phyloP scores from a whole-genome alignment of 2,797 vertebrate species.

The Ispidina picta region DNA sequence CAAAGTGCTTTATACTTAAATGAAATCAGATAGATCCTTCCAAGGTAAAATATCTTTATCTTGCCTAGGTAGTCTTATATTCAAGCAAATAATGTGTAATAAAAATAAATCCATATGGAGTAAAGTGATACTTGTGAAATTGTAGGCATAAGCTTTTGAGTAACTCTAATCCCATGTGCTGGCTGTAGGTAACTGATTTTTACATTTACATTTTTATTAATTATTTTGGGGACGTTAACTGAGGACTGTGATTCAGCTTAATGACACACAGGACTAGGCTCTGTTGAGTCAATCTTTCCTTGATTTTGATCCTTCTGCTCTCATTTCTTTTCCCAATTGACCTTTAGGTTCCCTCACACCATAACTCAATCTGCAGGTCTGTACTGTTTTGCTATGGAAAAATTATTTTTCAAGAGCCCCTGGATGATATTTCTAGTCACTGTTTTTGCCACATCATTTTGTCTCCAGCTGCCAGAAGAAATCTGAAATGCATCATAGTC shows the following conservation, averaged over 20 bases:
- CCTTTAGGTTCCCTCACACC: neutral
- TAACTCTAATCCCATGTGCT: neutral
- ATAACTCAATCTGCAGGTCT: neutral
- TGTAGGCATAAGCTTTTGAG: neutral
- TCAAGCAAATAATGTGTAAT: neutral
- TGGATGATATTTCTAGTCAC: conserved; percentile 44
- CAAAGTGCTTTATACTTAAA: neutral
- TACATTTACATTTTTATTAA: neutral
- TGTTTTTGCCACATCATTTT: conserved; percentile 51
- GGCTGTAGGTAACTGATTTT: neutral
- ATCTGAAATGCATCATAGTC: conserved; percentile 59
- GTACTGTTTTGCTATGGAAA: neutral
- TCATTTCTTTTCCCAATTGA: neutral
- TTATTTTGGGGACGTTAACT: neutral
- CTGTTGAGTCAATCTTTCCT: neutral
- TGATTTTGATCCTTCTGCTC: neutral
- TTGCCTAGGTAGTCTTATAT: neutral
- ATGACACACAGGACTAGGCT: neutral
- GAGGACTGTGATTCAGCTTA: neutral
- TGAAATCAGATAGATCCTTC: neutral
- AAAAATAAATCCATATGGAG: neutral
- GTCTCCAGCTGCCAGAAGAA: conserved; percentile 58
- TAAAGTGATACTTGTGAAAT: neutral
- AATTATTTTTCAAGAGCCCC: neutral
- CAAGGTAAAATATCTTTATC: conserved; percentile 9